Base-by-base conservation (phyloP, 2,797 vertebrate genomes). In the Semaprochilodus insignis region DNA sequence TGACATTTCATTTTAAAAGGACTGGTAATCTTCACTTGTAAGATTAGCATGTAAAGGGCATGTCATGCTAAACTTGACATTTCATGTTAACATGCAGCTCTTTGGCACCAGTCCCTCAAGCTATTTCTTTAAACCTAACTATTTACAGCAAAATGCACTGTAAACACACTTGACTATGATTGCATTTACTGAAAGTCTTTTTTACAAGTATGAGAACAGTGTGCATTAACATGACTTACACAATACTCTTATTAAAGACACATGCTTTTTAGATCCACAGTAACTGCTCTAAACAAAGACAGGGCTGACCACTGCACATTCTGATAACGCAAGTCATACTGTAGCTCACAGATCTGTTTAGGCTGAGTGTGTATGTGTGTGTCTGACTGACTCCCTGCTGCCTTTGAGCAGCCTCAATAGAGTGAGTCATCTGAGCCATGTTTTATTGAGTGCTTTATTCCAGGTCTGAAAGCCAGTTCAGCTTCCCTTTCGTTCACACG, bases 301-400 rank as follows among this genome's bases (percentile, higher is more conserved):
- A 25, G 62, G 2, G 52, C 31, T 59, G 66, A 65, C 48, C 25
- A 44, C 15, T 27, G 71, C 36, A 66, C 71, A 67, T 73, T 19
- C 34, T 51, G 44, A 74, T 60, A 74, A 74, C 31, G 14, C 51
- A 66, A 81, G 25, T 74, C 72, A 73, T 54, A 40, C 59, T 23
- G 10, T 21, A 23, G 17, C 80, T 75, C 60, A 44, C 19, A n/a
- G 57, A n/a, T 7, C 36, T 62, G 74, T 62, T 75, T 60, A 25
- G 74, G 14, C 31, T 59, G 4, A 59, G 55, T 75, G 73, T 75
- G 36, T 62, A 52, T 75, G 72, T 74, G 72, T 74, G 72, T 74
- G 72, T 55, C 25, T 74, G 52, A 11, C 27, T 34, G 72, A 74
- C 72, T 59, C 54, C 72, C 72, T 74, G 72, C 54, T 74, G 72